Evolutionary conservation across 2,113 vertebrate species (phyloP).

Genomic region (Marmota monax): DNA sequence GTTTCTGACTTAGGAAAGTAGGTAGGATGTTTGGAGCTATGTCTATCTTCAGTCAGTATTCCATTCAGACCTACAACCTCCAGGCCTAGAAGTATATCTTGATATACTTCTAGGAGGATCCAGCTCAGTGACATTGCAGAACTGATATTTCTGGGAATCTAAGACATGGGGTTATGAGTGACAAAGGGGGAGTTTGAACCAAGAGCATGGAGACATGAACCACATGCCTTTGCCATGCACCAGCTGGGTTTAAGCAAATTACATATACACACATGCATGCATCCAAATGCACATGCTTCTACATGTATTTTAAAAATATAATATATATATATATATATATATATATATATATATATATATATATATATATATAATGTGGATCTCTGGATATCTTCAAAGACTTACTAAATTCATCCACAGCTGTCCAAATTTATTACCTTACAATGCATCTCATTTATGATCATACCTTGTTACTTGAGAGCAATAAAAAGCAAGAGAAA

Average conservation of each 20-base stretch:
- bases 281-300: neutral
- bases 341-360: neutral
- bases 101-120: neutral
- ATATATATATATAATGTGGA: neutral
- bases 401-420: neutral
- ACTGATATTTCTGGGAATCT: neutral
- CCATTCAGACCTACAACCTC: neutral
- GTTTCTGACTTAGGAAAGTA: neutral
- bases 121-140: neutral
- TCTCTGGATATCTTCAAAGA: neutral
- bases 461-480: neutral
- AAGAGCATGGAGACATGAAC: neutral
- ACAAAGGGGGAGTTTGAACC: neutral
- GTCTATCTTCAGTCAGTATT: neutral
- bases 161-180: neutral
- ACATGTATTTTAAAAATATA: neutral
- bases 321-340: neutral
- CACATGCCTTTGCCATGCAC: neutral
- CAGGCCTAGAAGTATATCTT: neutral
- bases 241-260: neutral
- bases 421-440: neutral
- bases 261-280: neutral
- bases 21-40: neutral
- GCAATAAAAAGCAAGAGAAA: slow-evolving; percentile 35
- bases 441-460: neutral